These are phyloP conservation scores for Acanthosepion esculentum DNA, from an alignment of 2,888 invertebrate species.

Conservation along the genomic window DNA sequence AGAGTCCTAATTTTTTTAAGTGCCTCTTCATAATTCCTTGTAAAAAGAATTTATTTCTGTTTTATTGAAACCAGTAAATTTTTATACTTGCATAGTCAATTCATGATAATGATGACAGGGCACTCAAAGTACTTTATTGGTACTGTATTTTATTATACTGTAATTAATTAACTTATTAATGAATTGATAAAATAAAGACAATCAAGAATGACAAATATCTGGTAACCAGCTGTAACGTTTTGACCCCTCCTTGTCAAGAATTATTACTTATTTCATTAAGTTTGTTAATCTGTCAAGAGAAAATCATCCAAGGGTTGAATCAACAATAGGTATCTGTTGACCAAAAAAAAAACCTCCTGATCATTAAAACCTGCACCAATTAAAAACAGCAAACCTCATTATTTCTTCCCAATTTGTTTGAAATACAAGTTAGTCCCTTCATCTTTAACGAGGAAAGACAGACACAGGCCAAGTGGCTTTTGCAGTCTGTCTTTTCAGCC, in stretches of 20 bases:
- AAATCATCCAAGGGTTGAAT: neutral
- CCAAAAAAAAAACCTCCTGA: neutral
- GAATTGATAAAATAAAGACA: too few relatives aligned
- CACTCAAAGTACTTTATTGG: too few relatives aligned
- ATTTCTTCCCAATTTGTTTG: neutral
- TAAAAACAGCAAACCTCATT: conserved; percentile 18
- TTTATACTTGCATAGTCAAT: too few relatives aligned
- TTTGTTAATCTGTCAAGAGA: neutral
- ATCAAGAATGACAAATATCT: too few relatives aligned
- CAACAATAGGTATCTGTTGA: neutral
- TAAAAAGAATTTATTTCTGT: too few relatives aligned
- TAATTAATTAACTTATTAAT: too few relatives aligned
- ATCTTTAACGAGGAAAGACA: neutral
- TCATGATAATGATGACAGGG: too few relatives aligned
- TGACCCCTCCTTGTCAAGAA: neutral
- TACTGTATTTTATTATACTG: too few relatives aligned
- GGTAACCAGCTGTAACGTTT: neutral
- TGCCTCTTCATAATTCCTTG: too few relatives aligned
- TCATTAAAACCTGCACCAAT: neutral
- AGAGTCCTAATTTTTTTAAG: too few relatives aligned
- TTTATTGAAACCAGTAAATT: too few relatives aligned
- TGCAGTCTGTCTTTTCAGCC: neutral
- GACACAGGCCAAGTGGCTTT: neutral
- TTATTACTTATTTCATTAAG: neutral
- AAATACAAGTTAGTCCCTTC: neutral